Base-by-base conservation (phyloP, 1,140 invertebrate species). In the Drosophila mauritiana region DNA sequence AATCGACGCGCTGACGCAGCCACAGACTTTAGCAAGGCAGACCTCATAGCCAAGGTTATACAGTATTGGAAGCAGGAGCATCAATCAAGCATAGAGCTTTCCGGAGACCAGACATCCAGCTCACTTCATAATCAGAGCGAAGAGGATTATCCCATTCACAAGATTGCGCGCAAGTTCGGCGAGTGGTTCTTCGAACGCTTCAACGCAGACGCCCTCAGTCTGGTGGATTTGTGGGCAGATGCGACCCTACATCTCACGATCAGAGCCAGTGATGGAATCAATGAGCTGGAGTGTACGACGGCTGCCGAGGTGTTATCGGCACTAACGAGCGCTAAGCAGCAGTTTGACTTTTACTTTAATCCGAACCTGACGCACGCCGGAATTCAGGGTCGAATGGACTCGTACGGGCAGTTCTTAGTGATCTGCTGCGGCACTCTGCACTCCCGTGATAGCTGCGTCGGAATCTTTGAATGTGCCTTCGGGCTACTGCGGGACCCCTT, bases 391-490 rank as follows among this genome's bases (percentile, higher is more conserved):
- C 93, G 92, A 68, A 92, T 93, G 51, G 93, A 95, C 84, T 91
- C 93, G 2, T 94, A 95, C 78, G 95, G 95, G 3, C 83, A 95
- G n/a, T 93, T 95, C 1, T 49, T 94, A 17, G 93, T 95, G 4
- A 65, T 94, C 36, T 93, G 92, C 12, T 95, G 94, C 92, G 95
- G 95, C 7, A 95, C 94, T 0, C 73, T 96, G 22, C 95, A 96
- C 79, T 81, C 83, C 0, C 64, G 91, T 15, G 72, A 92, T 11
- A 59, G 70, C 25, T 95, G 95, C 36, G 90, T 95, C 6, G 95
- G 95, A 5, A 83, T 95, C n/a, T 96, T 95, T 86, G 94, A 95
- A 73, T 94, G 95, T 77, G 76, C 93, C 15, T 95, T 95, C 91
- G 93, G 93, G 6, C 76, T 96, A 13, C 86, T 94, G 4, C 93